Evolutionary conservation across 2,113 vertebrate species (phyloP).

Genomic region (Mugil cephalus): DNA sequence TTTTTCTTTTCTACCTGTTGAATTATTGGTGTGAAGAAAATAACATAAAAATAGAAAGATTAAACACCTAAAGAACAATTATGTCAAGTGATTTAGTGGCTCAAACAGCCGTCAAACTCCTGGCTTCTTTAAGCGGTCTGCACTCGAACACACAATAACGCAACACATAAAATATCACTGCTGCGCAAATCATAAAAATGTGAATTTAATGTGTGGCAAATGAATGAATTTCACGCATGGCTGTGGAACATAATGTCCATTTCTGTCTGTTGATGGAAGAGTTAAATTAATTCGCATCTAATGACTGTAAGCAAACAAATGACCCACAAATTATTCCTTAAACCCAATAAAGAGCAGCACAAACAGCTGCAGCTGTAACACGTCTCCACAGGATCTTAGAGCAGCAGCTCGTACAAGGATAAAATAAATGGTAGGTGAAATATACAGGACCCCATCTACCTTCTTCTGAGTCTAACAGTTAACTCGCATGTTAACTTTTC

Average conservation of each 20-base stretch:
- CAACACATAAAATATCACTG: too few relatives aligned
- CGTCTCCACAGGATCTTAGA: background rate
- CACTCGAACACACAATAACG: background rate
- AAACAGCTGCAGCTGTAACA: background rate
- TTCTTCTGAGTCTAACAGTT: too few relatives aligned
- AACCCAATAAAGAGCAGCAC: background rate
- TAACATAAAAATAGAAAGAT: background rate
- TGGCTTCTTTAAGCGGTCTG: background rate
- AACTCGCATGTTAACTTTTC: too few relatives aligned
- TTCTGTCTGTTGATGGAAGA: constrained; percentile 9
- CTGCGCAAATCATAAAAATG: background rate
- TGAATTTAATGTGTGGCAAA: constrained; percentile 11
- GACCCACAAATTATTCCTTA: constrained; percentile 23
- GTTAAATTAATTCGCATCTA: constrained; percentile 20
- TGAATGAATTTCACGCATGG: constrained; percentile 34
- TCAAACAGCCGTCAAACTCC: background rate
- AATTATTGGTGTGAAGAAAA: background rate
- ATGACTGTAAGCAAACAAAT: constrained; percentile 29
- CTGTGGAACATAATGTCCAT: background rate
- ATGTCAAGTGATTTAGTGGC: background rate
- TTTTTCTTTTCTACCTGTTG: constrained; percentile 7
- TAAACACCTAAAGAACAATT: background rate
- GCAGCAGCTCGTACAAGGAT: background rate
- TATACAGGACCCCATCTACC: background rate
- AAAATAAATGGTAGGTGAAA: background rate